These are phyloP conservation scores for Struthio camelus DNA, from an alignment of 2,113 vertebrate genomes.

Conservation along the genomic window DNA sequence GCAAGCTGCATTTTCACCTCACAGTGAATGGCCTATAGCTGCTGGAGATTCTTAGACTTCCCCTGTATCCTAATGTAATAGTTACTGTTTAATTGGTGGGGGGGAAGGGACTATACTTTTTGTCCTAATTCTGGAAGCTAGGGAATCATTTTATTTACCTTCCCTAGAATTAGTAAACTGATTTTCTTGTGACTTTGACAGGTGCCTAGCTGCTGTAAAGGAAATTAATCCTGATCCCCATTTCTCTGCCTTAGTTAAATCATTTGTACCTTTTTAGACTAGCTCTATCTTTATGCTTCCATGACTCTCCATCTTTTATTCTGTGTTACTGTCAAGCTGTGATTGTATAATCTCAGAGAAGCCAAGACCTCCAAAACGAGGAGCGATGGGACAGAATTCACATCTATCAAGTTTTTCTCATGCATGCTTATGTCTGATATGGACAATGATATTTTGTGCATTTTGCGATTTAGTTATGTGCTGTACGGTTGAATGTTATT, in stretches of 20 bases:
- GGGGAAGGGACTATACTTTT: neutral
- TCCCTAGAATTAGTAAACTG: neutral
- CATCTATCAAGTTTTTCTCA: neutral
- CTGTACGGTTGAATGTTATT: neutral
- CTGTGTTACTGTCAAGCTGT: neutral
- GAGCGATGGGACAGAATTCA: neutral
- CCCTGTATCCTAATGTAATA: neutral
- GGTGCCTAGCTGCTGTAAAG: neutral
- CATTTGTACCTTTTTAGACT: neutral
- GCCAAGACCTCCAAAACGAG: neutral
- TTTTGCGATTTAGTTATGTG: neutral
- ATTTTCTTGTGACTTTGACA: neutral
- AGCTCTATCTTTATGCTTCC: neutral
- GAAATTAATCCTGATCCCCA: neutral
- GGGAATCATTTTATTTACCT: neutral
- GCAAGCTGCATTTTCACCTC: neutral
- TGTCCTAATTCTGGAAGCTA: neutral
- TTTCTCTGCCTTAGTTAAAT: neutral
- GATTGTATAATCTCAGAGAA: neutral
- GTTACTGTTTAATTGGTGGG: neutral
- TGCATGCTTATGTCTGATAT: neutral
- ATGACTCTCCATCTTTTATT: fast-evolving
- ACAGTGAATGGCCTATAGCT: neutral
- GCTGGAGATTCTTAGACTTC: neutral
- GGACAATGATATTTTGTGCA: neutral